Conservation (phyloP, 2,797 vertebrate genomes). For the Pipistrellus pipistrellus region DNA sequence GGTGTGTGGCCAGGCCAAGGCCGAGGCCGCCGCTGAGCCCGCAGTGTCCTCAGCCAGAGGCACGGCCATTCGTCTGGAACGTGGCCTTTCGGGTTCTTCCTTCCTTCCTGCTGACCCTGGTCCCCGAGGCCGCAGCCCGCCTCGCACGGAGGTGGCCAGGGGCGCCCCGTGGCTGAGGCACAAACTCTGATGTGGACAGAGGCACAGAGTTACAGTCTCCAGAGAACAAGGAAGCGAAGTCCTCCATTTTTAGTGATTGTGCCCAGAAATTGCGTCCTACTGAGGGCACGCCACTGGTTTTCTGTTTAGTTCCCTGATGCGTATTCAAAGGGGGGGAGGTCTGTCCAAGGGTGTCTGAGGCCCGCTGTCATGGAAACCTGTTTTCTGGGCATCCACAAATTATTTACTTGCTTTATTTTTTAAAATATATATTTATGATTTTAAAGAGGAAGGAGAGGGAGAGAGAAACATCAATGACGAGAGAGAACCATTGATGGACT, state of each 20-base stretch:
- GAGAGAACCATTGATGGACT: too few relatives aligned
- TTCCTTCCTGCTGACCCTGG: neutral
- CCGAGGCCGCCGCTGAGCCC: too few relatives aligned
- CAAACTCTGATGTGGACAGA: neutral
- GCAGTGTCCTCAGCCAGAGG: neutral
- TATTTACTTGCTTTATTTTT: neutral
- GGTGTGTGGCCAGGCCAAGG: too few relatives aligned
- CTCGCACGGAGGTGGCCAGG: neutral
- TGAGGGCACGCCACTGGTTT: neutral
- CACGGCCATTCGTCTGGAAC: neutral
- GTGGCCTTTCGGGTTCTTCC: neutral
- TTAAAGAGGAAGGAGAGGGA: too few relatives aligned
- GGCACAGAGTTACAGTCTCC: neutral
- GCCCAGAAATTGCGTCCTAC: neutral
- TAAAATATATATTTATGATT: neutral
- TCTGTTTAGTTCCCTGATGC: conserved; percentile 12
- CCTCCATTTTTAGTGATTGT: neutral
- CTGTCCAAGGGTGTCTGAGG: neutral
- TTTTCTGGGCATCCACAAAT: neutral
- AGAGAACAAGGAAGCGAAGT: neutral
- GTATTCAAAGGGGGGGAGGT: neutral
- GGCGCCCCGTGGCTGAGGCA: neutral
- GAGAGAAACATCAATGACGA: too few relatives aligned
- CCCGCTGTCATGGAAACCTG: neutral
- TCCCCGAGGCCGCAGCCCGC: neutral